phyloP scores from a whole-genome alignment of 2,797 vertebrate species.

The Clamator glandarius region DNA sequence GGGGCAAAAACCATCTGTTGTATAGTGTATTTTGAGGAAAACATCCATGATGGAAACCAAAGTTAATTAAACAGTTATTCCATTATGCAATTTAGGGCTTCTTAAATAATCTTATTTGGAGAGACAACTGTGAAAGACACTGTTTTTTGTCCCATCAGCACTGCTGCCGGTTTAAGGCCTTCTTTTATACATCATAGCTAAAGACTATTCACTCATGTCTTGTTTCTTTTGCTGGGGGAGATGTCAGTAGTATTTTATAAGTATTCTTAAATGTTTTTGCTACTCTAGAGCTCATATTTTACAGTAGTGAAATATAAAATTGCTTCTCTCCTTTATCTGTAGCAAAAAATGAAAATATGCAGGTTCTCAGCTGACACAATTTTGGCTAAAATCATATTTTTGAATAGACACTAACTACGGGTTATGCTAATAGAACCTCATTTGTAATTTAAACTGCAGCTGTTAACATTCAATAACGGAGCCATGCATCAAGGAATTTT shows the following conservation, averaged over 20 bases:
- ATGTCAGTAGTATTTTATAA: not conserved
- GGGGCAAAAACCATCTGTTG: constrained; percentile 62
- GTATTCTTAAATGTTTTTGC: not conserved
- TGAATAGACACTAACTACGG: constrained; percentile 46
- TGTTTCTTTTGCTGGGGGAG: not conserved
- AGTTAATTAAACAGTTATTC: constrained; percentile 27
- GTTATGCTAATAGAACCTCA: constrained; percentile 68
- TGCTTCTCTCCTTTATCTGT: not conserved
- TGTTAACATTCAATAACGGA: constrained; percentile 65
- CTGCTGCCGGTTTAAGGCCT: not conserved
- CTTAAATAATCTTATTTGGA: not conserved
- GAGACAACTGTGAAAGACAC: not conserved
- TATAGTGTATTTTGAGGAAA: constrained; percentile 38
- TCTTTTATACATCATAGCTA: not conserved
- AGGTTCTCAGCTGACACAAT: constrained; percentile 45
- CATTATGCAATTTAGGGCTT: not conserved
- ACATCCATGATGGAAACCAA: not conserved
- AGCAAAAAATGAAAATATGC: constrained; percentile 27
- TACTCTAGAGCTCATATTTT: not conserved
- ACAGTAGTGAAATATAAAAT: not conserved
- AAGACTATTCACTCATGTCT: not conserved
- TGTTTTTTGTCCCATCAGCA: not conserved
- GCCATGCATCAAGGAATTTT: constrained; percentile 69
- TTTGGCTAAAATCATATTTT: constrained; percentile 50
- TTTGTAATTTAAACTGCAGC: constrained; percentile 71